phyloP scores from a whole-genome alignment of 2,113 vertebrate species.

The Podarcis muralis region DNA sequence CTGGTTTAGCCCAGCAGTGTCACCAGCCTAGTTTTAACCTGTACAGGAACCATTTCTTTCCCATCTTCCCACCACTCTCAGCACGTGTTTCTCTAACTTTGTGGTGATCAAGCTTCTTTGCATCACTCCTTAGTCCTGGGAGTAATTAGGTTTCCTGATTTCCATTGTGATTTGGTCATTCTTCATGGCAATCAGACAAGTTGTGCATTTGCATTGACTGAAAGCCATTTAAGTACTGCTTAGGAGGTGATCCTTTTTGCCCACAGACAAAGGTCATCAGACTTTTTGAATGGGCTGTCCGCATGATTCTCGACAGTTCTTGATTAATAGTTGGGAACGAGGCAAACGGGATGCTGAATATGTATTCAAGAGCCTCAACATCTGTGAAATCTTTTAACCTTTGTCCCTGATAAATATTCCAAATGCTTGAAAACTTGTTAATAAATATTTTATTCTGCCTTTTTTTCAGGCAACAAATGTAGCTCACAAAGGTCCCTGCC shows the following conservation, averaged over 20 bases:
- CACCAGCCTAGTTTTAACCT: too few species aligned
- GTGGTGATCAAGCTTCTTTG: not conserved
- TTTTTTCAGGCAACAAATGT: slow-evolving; percentile 56
- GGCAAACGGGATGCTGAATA: slow-evolving; percentile 67
- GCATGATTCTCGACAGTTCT: slow-evolving; percentile 37
- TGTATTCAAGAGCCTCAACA: slow-evolving; percentile 72
- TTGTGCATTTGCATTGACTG: slow-evolving; percentile 51
- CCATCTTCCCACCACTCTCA: not conserved
- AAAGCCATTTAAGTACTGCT: slow-evolving; percentile 53
- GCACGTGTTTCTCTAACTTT: not conserved
- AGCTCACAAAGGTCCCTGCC: slow-evolving; percentile 32
- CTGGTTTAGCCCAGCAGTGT: too few species aligned
- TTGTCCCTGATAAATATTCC: slow-evolving; percentile 74
- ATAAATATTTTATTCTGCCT: slow-evolving; percentile 70
- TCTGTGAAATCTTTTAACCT: slow-evolving; percentile 72
- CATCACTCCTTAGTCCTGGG: slow-evolving; percentile 37
- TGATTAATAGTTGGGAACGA: slow-evolving; percentile 47
- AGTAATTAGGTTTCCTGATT: slow-evolving; percentile 71
- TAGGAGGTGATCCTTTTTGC: slow-evolving; percentile 32
- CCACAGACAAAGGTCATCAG: slow-evolving; percentile 50
- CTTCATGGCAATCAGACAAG: slow-evolving; percentile 64
- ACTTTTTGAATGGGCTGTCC: slow-evolving; percentile 48
- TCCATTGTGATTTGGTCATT: slow-evolving; percentile 62
- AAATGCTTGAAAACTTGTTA: slow-evolving; percentile 72
- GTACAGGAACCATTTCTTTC: not conserved